phyloP scores from a whole-genome alignment of 2,797 vertebrate genomes.

The Sebastes steindachneri region DNA sequence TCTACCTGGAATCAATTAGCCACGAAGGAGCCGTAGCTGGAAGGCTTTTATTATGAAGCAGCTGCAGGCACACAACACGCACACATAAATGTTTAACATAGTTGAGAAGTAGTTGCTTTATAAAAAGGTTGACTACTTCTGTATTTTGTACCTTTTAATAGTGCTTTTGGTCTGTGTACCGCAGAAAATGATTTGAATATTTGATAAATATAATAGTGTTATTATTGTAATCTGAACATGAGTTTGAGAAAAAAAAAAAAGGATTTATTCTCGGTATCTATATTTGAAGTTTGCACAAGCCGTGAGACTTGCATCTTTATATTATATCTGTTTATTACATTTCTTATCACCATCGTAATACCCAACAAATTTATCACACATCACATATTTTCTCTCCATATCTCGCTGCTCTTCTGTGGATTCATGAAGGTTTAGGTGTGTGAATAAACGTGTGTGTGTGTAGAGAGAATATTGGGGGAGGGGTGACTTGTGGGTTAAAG shows the following conservation, averaged over 20 bases:
- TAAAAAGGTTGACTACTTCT: not conserved
- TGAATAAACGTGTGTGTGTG: not conserved
- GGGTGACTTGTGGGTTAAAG: slow-evolving; percentile 50
- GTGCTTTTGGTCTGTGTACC: not conserved
- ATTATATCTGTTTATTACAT: not conserved
- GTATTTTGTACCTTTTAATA: not conserved
- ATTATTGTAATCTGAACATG: not conserved
- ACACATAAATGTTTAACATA: not conserved
- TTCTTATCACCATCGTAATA: not conserved
- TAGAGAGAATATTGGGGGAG: slow-evolving; percentile 14
- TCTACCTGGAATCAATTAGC: not conserved
- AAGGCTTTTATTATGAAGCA: not conserved
- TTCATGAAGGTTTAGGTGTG: slow-evolving; percentile 22
- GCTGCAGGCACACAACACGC: not conserved
- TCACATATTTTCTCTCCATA: not conserved
- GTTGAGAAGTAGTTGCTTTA: not conserved
- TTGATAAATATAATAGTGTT: not conserved
- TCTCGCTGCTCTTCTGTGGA: not conserved
- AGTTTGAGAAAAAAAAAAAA: fast-evolving
- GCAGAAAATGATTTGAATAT: not conserved
- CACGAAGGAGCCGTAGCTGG: not conserved
- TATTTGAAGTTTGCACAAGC: not conserved
- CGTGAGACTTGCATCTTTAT: not conserved
- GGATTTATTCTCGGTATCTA: not conserved
- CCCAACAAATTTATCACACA: not conserved